Base-by-base conservation (phyloP, 2,888 invertebrate species). In the Brenthis ino region DNA sequence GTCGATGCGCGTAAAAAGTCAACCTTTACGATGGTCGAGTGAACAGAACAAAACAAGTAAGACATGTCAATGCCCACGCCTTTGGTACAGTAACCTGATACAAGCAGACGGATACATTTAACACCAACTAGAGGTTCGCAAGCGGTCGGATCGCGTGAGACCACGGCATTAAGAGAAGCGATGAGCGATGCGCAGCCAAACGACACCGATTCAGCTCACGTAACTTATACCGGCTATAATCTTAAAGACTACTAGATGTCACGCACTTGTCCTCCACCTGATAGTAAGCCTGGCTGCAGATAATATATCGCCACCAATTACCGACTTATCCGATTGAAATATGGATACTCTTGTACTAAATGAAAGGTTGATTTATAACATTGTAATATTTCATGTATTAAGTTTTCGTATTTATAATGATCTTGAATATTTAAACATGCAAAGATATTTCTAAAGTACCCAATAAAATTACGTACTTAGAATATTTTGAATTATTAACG, bases 21-120 rank as follows among this genome's bases (percentile, higher is more conserved):
- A 90, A 89, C 88, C 89, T 90, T 90, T 86, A 84, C 82, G 83
- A 88, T 81, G 88, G 82, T 86, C 82, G 85, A 86, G 79, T 87
- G 89, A 89, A 87, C 88, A 88, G 85, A 91, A 90, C 87, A 90
- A 91, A 92, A 92, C 91, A 90, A 90, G 87, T 86, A 82, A 84
- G 85, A 89, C 90, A 90, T 88, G 91, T 90, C 92, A 89, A 91
- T 93, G 93, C 93, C 92, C 91, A 93, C 93, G 93, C 93, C 89
- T 92, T 88, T 84, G 83, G 85, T 85, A 89, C 85, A 83, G 93
- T 91, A 93, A 93, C 91, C 83, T 81, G 93, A 93, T 91, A 91
- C 86, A 84, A 85, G 82, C 85, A 83, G 85, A 85, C 88, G 88
- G 89, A 89, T 90, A 91, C 92, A 87, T 91, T 91, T 91, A 91